These are phyloP conservation scores for Scylla paramamosain DNA, from an alignment of 1,140 invertebrate genomes.

Conservation along the genomic window DNA sequence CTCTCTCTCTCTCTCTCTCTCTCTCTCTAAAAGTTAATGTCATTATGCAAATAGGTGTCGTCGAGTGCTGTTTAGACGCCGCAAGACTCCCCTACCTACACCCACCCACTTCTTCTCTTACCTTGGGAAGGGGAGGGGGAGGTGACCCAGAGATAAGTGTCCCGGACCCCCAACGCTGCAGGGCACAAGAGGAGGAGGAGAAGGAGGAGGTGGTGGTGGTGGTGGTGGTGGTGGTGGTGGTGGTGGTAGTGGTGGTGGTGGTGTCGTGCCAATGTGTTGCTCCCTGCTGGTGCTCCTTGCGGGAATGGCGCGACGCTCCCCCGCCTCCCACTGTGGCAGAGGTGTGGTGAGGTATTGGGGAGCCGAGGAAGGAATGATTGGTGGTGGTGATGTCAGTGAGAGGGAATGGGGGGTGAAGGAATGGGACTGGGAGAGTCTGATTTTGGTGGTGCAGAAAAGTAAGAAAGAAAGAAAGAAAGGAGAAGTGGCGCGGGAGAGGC, in stretches of 20 bases:
- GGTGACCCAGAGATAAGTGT: conserved; percentile 3
- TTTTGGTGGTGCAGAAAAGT: background rate
- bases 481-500: background rate
- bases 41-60: background rate
- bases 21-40: background rate
- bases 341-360: too few relatives aligned
- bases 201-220: background rate
- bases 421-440: background rate
- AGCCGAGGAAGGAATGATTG: too few relatives aligned
- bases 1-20: conserved; percentile 20
- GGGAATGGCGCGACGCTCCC: background rate
- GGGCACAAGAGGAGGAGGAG: background rate
- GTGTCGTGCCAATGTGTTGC: too few relatives aligned
- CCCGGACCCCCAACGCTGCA: background rate
- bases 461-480: background rate
- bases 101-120: background rate
- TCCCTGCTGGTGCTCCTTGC: background rate
- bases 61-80: background rate
- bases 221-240: too few relatives aligned
- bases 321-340: too few relatives aligned
- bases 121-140: background rate
- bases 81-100: background rate
- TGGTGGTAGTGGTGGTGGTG: too few relatives aligned
- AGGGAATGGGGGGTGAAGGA: too few relatives aligned
- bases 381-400: background rate